Evolutionary conservation across 2,113 vertebrate species (phyloP), one percentile per base, ranked within the genome.

Genomic region (Furnarius figulus): DNA sequence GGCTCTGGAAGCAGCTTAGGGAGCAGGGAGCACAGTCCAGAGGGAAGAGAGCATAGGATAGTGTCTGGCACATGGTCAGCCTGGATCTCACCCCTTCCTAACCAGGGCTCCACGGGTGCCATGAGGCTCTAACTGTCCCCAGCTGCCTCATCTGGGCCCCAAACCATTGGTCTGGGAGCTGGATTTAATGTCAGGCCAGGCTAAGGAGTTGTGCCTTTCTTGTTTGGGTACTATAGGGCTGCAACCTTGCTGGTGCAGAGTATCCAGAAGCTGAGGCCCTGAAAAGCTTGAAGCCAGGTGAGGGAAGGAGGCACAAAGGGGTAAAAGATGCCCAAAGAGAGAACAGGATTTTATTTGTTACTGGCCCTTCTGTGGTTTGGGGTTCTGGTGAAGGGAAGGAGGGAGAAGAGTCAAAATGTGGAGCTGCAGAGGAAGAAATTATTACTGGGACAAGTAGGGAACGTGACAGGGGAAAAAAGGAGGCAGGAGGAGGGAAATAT

Each of bases 261-360:
- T 0, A 33, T 5, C 53, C 9, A n/a, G 28, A 24, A 30, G 39
- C 2, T 49, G 55, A 33, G 21, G 9, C 13, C 33, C n/a, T 67
- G 61, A 30, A 10, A 42, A 49, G 44, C 11, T 9, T 5, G 0
- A 46, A 62, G 79, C 16, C 21, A 46, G 67, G 37, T 25, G 7
- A 73, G 52, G 27, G 65, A 56, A 73, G 37, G 80, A 70, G 50
- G 16, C 7, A 23, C 3, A 46, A 67, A 44, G 5, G 35, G 14
- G 46, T 23, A 68, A 37, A n/a, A 82, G 40, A 28, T 5, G 16
- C 5, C 23, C 19, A 6, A 8, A 30, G 14, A 40, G 17, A 13
- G 14, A 0, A 1, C 4, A 18, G 50, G 11, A 3, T 61, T 76
- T 47, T 2, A 15, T 24, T 72, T 65, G 1, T 16, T 18, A 1